phyloP scores from a whole-genome alignment of 2,888 invertebrate species.

The Macaria liturata region DNA sequence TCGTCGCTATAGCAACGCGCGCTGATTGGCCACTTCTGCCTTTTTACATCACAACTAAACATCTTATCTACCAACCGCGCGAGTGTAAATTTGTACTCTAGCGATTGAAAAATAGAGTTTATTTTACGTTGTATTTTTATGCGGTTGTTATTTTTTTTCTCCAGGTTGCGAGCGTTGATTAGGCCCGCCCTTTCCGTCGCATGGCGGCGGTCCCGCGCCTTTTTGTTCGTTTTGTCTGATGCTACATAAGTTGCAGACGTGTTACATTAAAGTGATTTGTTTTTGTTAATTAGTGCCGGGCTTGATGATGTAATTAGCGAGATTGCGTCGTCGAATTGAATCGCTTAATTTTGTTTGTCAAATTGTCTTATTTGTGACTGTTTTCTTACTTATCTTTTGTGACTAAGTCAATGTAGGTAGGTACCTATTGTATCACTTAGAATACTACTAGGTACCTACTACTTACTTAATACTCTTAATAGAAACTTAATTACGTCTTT shows the following conservation, averaged over 20 bases:
- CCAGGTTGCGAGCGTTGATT: constrained; percentile 51
- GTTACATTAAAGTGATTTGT: constrained; percentile 25
- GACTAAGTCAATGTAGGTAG: too few relatives aligned
- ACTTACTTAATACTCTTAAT: too few relatives aligned
- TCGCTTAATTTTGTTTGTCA: not conserved
- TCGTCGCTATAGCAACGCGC: constrained; percentile 70
- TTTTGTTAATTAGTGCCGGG: constrained; percentile 26
- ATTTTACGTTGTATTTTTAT: constrained; percentile 42
- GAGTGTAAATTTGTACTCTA: constrained; percentile 59
- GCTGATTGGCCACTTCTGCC: constrained; percentile 75
- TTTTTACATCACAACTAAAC: constrained; percentile 42
- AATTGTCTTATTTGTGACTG: not conserved
- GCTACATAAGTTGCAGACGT: constrained; percentile 28
- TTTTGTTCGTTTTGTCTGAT: constrained; percentile 35
- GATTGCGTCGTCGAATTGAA: not conserved
- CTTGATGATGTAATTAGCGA: constrained; percentile 26
- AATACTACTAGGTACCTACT: too few relatives aligned
- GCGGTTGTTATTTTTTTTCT: constrained; percentile 33
- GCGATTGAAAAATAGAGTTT: constrained; percentile 42
- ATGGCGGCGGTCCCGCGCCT: constrained; percentile 65
- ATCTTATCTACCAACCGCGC: constrained; percentile 47
- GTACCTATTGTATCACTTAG: too few relatives aligned
- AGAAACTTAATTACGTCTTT: too few relatives aligned
- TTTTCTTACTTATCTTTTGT: too few relatives aligned
- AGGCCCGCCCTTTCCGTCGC: constrained; percentile 75